Conservation (phyloP, 2,797 vertebrate species). For the Hoplostethus atlanticus region DNA sequence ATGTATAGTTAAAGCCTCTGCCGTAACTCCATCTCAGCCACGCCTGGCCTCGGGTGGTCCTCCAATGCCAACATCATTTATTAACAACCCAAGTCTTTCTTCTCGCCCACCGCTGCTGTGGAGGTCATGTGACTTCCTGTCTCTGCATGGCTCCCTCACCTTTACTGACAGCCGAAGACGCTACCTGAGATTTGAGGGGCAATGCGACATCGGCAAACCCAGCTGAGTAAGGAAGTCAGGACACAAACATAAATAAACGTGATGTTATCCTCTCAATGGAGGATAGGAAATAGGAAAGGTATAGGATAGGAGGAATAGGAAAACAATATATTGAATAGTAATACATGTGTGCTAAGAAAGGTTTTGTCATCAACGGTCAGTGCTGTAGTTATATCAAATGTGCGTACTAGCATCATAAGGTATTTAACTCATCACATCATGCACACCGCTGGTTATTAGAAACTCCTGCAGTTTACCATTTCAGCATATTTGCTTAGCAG, state of each 20-base stretch:
- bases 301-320: too few relatives aligned
- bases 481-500: conserved; percentile 1
- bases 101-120: conserved; percentile 39
- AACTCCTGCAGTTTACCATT: not conserved
- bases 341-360: too few relatives aligned
- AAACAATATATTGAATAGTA: too few relatives aligned
- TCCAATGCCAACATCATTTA: conserved; percentile 71
- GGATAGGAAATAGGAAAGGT: too few relatives aligned
- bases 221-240: not conserved
- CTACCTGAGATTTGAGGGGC: not conserved
- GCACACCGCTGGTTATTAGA: not conserved
- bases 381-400: too few relatives aligned
- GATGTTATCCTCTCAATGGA: not conserved
- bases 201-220: not conserved
- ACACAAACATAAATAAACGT: not conserved
- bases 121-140: conserved; percentile 43
- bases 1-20: conserved; percentile 71
- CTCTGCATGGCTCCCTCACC: conserved; percentile 10
- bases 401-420: too few relatives aligned
- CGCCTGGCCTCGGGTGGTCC: conserved; percentile 61
- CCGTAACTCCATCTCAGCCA: conserved; percentile 47
- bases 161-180: conserved; percentile 3
- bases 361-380: too few relatives aligned
- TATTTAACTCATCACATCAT: too few relatives aligned
- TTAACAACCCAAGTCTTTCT: conserved; percentile 60